Conservation (phyloP, 2,888 invertebrate genomes). For the Platycheirus rosarum region DNA sequence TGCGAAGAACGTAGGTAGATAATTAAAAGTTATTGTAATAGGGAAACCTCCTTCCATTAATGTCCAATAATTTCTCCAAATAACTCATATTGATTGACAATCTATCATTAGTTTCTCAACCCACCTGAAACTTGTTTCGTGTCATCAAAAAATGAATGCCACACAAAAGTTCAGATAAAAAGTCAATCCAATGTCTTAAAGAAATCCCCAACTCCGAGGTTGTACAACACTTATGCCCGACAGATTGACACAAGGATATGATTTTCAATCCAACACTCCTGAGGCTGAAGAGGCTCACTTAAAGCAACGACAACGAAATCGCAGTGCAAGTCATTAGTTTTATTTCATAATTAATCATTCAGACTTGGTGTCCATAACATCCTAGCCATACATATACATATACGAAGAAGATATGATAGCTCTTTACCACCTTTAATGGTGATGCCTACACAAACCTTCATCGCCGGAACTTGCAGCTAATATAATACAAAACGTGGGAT, state of each 20-base stretch:
- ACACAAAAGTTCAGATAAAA: constrained; percentile 17
- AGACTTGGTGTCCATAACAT: constrained; percentile 59
- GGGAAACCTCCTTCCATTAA: no score
- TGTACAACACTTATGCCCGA: constrained; percentile 20
- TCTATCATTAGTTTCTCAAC: constrained; percentile 50
- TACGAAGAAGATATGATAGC: constrained; percentile 40
- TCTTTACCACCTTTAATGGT: constrained; percentile 30
- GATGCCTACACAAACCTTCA: constrained; percentile 46
- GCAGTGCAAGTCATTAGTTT: constrained; percentile 35
- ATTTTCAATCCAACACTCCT: constrained; percentile 38
- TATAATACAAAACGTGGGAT: constrained; percentile 35
- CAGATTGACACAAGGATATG: constrained; percentile 53
- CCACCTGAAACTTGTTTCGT: constrained; percentile 39
- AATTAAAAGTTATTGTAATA: no score
- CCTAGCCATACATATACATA: neutral
- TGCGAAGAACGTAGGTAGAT: no score
- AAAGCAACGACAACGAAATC: constrained; percentile 15
- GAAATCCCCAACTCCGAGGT: constrained; percentile 23
- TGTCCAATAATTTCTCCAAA: constrained; percentile 13
- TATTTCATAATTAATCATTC: constrained; percentile 57
- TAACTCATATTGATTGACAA: constrained; percentile 49
- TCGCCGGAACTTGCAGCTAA: constrained; percentile 34
- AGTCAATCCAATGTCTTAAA: constrained; percentile 35
- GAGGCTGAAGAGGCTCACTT: constrained; percentile 17
- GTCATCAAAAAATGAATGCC: constrained; percentile 26